Evolutionary conservation across 2,113 vertebrate genomes (phyloP).

Genomic region (Echinops telfairi): DNA sequence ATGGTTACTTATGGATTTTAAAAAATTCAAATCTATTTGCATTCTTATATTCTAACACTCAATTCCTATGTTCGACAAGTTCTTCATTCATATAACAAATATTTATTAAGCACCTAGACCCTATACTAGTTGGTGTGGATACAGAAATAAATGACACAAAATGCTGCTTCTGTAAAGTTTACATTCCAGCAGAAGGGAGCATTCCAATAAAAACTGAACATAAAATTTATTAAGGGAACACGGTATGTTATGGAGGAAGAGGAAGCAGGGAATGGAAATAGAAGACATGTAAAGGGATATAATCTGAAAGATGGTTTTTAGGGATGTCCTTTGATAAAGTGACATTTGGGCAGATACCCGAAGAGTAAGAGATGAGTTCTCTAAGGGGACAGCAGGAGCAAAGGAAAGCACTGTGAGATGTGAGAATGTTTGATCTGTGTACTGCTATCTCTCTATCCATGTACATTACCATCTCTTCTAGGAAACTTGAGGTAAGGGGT

Average conservation of each 20-base stretch:
- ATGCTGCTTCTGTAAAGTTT: not conserved
- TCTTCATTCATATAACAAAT: not conserved
- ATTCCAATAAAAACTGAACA: not conserved
- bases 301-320: slow-evolving; percentile 19
- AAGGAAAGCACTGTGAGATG: not conserved
- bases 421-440: not conserved
- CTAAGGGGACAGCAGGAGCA: not conserved
- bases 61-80: not conserved
- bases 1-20: not conserved
- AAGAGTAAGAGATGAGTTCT: not conserved
- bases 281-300: not conserved
- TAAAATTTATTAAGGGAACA: not conserved
- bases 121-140: not conserved
- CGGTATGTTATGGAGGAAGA: not conserved
- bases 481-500: not conserved
- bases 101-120: not conserved
- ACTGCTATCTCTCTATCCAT: not conserved
- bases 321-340: slow-evolving; percentile 17
- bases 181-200: not conserved
- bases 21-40: not conserved
- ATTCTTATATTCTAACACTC: not conserved
- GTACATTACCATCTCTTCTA: not conserved
- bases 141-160: not conserved
- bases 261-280: not conserved
- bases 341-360: not conserved